Base-by-base conservation (phyloP, 1,140 invertebrate species). In the Plectrocnemia conspersa region DNA sequence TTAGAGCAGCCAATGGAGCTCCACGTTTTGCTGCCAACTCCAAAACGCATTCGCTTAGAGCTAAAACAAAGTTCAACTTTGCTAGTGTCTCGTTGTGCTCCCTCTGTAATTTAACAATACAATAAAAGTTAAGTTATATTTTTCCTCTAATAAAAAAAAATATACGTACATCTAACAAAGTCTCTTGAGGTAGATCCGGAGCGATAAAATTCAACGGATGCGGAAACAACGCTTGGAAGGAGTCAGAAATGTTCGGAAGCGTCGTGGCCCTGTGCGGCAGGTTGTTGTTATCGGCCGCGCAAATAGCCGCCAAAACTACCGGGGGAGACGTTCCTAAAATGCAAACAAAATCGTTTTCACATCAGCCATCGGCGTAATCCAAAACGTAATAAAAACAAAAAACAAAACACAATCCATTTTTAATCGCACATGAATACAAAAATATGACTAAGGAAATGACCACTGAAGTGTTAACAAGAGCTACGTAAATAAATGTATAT, bases 131-230 rank as follows among this genome's bases (percentile, higher is more conserved):
- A 11, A 49, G 2, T 19, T 36, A 32, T 18, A 19, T 15, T 42
- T 11, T 5, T 40, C 6, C 36, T 44, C 9, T 21, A 44, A 44
- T 25, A 21, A 18, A 44, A 44, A 16, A 41, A 42, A 16, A 40
- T n/a, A 29, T n/a, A 29, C 22, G 71, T 62, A 86, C 85, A 66
- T 95, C 92, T 58, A 97, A 80, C 15, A 98, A 77, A 16, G 94
- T 97, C 75, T 98, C 95, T 72, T 97, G 92, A 27, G 91, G 89
- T 48, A 98, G 73, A 69, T 97, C 93, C 4, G 93, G 93, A 21
- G 88, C 82, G 19, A 91, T 81, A 74, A 95, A 96, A 56, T 83
- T 84, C 56, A 89, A 80, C 52, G 83, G 85, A 52, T 82, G 77
- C 56, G 77, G 72, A 48, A 68, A 64, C 58, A 68, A 69, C 61